These are phyloP conservation scores for Muscina levida DNA, from an alignment of 2,888 invertebrate genomes.

Conservation along the genomic window DNA sequence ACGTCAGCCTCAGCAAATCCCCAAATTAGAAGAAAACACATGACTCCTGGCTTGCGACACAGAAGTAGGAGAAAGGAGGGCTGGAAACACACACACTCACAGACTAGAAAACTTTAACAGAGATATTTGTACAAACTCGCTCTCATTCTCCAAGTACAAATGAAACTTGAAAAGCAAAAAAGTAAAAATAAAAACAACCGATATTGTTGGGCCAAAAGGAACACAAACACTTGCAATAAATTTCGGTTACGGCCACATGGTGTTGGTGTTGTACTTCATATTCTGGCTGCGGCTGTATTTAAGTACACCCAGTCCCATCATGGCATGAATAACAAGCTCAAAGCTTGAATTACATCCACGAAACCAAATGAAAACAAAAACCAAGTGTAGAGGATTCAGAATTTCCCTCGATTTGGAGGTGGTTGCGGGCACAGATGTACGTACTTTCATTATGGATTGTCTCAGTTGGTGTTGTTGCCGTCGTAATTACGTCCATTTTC, in stretches of 20 bases:
- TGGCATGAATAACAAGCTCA: not conserved
- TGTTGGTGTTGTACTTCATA: slow-evolving; percentile 44
- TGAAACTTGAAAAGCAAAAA: no score
- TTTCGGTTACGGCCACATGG: slow-evolving; percentile 48
- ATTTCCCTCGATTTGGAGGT: slow-evolving; percentile 34
- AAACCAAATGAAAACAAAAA: slow-evolving; percentile 42
- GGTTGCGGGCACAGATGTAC: slow-evolving; percentile 53
- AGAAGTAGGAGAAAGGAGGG: slow-evolving; percentile 27
- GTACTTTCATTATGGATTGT: slow-evolving; percentile 34
- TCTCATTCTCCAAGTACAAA: slow-evolving; percentile 5
- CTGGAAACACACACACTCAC: not conserved
- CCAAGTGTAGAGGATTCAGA: slow-evolving; percentile 24
- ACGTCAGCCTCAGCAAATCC: slow-evolving; percentile 30
- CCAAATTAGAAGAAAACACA: slow-evolving; percentile 55
- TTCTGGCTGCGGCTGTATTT: slow-evolving; percentile 1
- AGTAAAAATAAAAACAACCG: slow-evolving; percentile 59
- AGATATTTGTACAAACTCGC: not conserved
- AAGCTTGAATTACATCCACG: slow-evolving; percentile 51
- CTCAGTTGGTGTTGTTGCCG: slow-evolving; percentile 7
- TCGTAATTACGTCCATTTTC: slow-evolving; percentile 32
- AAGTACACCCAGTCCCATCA: slow-evolving; percentile 7
- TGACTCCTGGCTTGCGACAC: slow-evolving; percentile 41
- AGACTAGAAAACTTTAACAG: not conserved
- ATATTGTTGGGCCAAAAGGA: slow-evolving; percentile 57
- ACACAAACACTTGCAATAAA: slow-evolving; percentile 58